Percentiles rank a stretch among this genome's conserved stretches.
phyloP scores from a whole-genome alignment of 2,113 vertebrate genomes.

The Dromiciops gliroides region DNA sequence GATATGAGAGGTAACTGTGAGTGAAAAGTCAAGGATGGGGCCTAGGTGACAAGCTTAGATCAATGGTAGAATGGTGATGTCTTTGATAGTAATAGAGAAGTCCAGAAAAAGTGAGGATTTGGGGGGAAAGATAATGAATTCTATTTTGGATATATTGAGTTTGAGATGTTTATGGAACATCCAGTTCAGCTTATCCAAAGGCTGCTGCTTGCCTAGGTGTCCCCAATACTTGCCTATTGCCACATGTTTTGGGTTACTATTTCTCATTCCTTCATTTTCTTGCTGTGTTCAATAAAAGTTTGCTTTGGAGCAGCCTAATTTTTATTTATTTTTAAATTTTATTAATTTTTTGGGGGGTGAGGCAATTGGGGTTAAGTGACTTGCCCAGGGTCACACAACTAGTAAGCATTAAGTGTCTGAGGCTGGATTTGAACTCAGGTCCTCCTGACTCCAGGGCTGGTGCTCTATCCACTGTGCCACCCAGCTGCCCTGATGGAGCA shows the following conservation, averaged over 20 bases:
- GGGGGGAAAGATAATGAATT: not conserved
- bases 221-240: not conserved
- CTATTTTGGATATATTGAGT: not conserved
- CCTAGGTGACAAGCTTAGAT: not conserved
- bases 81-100: not conserved
- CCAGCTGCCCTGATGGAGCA: too few species aligned
- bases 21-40: not conserved
- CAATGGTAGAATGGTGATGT: not conserved
- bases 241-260: not conserved
- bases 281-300: not conserved
- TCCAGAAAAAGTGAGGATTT: not conserved
- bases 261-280: not conserved
- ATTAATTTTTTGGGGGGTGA: too few species aligned
- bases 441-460: too few species aligned
- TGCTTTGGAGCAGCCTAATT: not conserved
- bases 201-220: not conserved
- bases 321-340: too few species aligned
- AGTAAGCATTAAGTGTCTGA: too few species aligned
- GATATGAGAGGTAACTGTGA: not conserved
- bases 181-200: not conserved
- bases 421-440: too few species aligned
- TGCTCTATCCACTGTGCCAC: too few species aligned
- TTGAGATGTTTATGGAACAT: not conserved
- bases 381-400: too few species aligned
- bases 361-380: too few species aligned